Percentiles rank a stretch among this genome's conserved stretches.
These are phyloP conservation scores for Equus przewalskii DNA, from an alignment of 2,113 vertebrate species.

Conservation along the genomic window DNA sequence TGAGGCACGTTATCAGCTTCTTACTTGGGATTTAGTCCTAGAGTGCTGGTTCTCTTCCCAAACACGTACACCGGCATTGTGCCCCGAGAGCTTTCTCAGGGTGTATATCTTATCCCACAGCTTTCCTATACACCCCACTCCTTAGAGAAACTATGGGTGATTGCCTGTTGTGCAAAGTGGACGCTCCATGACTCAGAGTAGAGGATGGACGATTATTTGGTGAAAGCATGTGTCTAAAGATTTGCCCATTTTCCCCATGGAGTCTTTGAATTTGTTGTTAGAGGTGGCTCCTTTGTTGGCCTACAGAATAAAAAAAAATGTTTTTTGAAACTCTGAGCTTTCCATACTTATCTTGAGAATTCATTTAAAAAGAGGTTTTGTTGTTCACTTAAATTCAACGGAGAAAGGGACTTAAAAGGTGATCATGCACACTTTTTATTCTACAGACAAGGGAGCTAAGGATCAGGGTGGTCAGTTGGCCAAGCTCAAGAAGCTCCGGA, in stretches of 20 bases:
- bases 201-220: slow-evolving; percentile 43
- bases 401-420: neutral
- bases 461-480: neutral
- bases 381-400: neutral
- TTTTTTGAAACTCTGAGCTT: slow-evolving; percentile 48
- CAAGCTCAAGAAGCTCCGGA: neutral
- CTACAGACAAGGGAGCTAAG: neutral
- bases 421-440: neutral
- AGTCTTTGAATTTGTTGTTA: slow-evolving; percentile 49
- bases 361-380: slow-evolving; percentile 49
- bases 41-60: neutral
- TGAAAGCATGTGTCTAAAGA: slow-evolving; percentile 45
- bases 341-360: neutral
- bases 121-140: neutral
- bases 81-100: neutral
- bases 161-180: slow-evolving; percentile 69
- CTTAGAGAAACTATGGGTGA: slow-evolving; percentile 55
- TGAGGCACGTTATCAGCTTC: neutral
- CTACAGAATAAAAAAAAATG: slow-evolving; percentile 48
- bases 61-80: neutral
- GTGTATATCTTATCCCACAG: slow-evolving; percentile 15
- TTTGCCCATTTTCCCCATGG: slow-evolving; percentile 67
- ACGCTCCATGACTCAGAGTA: slow-evolving; percentile 38
- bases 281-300: slow-evolving; percentile 33
- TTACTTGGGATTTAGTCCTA: slow-evolving; percentile 17